Conservation (phyloP, 2,797 vertebrate genomes). For the Chiropotes sagulatus region DNA sequence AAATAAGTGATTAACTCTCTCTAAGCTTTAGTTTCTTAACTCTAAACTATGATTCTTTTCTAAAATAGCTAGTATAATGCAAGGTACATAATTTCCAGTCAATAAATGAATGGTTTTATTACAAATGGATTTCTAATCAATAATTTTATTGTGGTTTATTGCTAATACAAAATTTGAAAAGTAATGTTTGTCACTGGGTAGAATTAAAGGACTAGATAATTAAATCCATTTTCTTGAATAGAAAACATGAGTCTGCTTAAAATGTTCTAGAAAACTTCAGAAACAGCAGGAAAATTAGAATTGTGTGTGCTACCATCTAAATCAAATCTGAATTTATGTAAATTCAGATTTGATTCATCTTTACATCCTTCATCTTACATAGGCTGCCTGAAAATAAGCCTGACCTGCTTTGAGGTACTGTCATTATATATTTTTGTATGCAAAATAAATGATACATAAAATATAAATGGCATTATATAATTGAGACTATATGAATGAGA, state of each 20-base stretch:
- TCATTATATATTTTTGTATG: neutral
- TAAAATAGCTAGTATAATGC: neutral
- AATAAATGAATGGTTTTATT: neutral
- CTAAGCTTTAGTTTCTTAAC: neutral
- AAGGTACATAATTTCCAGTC: neutral
- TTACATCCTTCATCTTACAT: neutral
- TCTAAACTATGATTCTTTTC: neutral
- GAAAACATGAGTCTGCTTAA: neutral
- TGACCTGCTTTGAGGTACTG: neutral
- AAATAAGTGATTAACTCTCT: neutral
- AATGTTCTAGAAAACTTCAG: neutral
- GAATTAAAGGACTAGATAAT: neutral
- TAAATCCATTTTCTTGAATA: neutral
- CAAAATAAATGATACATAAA: neutral
- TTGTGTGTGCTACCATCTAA: neutral
- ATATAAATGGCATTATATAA: neutral
- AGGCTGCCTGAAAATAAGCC: neutral
- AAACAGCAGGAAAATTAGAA: neutral
- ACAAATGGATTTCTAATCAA: neutral
- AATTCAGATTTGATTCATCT: neutral
- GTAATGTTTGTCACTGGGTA: neutral
- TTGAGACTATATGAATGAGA: neutral
- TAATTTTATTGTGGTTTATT: neutral
- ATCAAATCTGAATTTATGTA: neutral
- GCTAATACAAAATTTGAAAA: neutral